Base-by-base conservation (phyloP, 92 coral and sea anemone genomes). In the Isaurus tuberculatus region DNA sequence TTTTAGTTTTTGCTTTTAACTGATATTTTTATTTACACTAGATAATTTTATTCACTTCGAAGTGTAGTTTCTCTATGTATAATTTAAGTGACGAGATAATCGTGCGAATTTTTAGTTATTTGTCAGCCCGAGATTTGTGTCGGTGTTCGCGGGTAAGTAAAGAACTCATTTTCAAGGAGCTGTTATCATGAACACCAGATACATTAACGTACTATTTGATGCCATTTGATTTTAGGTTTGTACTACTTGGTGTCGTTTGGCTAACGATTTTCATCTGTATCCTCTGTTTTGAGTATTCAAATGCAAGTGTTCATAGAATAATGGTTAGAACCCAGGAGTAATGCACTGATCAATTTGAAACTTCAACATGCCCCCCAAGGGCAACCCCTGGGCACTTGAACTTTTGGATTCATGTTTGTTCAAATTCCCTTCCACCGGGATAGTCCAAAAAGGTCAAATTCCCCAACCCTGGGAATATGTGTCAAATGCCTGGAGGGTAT, bases 211-310 rank as follows among this genome's bases (percentile, higher is more conserved):
- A 53, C 37, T n/a, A 7, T 17, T 30, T 14, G 2, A 40, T 80
- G 36, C 49, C 30, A 72, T 81, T 82, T n/a, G n/a, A n/a, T 68
- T 65, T 60, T 65, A 93, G 98, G 98, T 93, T 73, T 93, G 98
- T 73, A 72, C 92, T 27, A 42, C 90, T 16, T 93, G 98, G 98
- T 93, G 95, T 91, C 92, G 98, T 48, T 91, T 93, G 33, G 87
- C 98, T 46, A 89, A 93, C 84, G 98, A 93, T 51, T 93, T 89
- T 75, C 98, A 93, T 83, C 66, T 93, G 98, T 93, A 93, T 93
- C 98, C 98, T 93, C 86, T 75, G n/a, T 46, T 79, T 4, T 31
- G 68, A 1, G 22, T 60, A 34, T 29, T 7, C 64, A 26, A 15
- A 15, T 9, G 31, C 19, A 63, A 4, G n/a, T 53, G 61, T 53